Percentiles rank a stretch among this genome's conserved stretches.
phyloP scores from a whole-genome alignment of 2,797 vertebrate genomes.

The Poecilia picta region DNA sequence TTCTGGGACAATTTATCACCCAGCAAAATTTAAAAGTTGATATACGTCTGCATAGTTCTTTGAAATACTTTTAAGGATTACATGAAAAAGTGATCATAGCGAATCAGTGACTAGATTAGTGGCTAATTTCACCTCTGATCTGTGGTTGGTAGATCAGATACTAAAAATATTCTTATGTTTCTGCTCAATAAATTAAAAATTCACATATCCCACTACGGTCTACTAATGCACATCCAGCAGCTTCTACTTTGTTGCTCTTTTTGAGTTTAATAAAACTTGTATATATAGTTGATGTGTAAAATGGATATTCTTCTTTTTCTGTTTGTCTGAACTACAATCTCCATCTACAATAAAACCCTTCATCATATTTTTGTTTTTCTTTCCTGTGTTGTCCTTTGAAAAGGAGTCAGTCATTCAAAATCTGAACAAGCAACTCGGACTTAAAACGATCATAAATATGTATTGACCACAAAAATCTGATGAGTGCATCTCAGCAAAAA shows the following conservation, averaged over 20 bases:
- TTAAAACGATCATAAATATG: background rate
- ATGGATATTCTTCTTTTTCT: background rate
- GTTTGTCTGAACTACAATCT: background rate
- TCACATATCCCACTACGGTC: background rate
- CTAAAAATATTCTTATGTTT: background rate
- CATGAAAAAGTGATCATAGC: background rate
- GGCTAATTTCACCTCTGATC: background rate
- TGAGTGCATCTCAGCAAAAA: background rate
- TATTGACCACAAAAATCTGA: background rate
- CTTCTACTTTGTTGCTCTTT: background rate
- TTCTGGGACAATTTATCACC: no score
- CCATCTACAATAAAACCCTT: background rate
- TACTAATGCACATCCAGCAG: background rate
- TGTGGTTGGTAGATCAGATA: background rate
- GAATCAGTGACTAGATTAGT: background rate
- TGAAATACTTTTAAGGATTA: background rate
- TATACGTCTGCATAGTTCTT: background rate
- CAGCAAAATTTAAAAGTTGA: background rate
- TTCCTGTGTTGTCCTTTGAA: background rate
- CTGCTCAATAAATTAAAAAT: background rate
- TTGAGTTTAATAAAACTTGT: background rate
- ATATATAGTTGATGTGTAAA: background rate
- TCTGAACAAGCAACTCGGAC: background rate
- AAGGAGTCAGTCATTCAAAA: background rate
- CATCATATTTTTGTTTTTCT: background rate